These are phyloP conservation scores for Polypterus bichir DNA, from an alignment of 2,113 vertebrate genomes.

Conservation along the genomic window DNA sequence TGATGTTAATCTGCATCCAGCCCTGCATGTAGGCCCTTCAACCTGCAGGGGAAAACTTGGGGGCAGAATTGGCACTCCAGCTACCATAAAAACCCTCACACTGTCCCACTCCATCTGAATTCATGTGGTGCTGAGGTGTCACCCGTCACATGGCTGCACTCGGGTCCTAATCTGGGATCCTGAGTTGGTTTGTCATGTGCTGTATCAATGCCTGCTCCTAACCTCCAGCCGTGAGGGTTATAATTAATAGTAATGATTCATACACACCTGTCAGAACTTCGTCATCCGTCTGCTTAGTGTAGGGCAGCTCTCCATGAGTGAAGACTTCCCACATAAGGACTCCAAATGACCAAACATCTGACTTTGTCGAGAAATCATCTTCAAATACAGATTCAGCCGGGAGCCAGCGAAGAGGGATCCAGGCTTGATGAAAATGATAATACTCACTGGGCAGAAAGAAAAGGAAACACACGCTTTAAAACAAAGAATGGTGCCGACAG, in stretches of 20 bases:
- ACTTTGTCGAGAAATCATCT: slow-evolving; percentile 88
- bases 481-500: background rate
- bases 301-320: slow-evolving; percentile 79
- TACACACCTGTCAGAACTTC: slow-evolving; percentile 78
- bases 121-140: too few relatives aligned
- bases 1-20: too few relatives aligned
- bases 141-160: too few relatives aligned
- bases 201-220: too few relatives aligned
- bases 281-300: slow-evolving; percentile 63
- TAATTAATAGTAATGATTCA: background rate
- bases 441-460: slow-evolving; percentile 63
- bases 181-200: too few relatives aligned
- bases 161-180: too few relatives aligned
- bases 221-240: background rate
- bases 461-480: background rate
- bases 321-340: slow-evolving; percentile 98
- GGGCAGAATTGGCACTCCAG: too few relatives aligned
- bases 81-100: too few relatives aligned
- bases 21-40: too few relatives aligned
- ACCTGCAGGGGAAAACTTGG: too few relatives aligned
- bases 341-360: slow-evolving; percentile 89
- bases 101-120: too few relatives aligned
- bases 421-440: slow-evolving; percentile 87
- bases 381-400: slow-evolving; percentile 81
- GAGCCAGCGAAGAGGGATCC: slow-evolving; percentile 94